Percentiles rank a stretch among this genome's conserved stretches.
Conservation (phyloP, 2,797 vertebrate genomes). For the Helostoma temminkii region DNA sequence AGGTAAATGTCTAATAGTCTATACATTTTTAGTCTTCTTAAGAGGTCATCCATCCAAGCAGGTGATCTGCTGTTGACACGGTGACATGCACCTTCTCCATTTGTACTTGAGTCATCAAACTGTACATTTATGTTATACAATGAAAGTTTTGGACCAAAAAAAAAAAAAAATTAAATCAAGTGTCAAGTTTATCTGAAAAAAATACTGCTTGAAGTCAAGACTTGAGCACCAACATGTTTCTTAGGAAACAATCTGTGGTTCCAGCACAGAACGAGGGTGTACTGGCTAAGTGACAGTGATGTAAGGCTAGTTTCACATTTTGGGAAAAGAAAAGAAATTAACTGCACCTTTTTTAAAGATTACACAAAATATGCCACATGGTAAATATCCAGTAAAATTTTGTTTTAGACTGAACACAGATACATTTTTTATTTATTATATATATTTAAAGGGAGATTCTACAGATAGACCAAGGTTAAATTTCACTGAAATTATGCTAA, state of each 20-base stretch:
- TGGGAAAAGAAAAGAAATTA: not conserved
- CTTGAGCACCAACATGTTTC: slow-evolving; percentile 5
- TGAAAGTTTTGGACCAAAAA: slow-evolving; percentile 3
- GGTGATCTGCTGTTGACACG: not conserved
- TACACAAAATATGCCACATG: not conserved
- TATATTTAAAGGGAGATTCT: too few relatives aligned
- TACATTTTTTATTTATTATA: too few relatives aligned
- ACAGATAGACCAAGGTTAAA: not conserved
- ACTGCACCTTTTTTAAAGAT: not conserved
- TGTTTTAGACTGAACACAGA: too few relatives aligned
- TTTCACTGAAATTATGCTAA: too few relatives aligned
- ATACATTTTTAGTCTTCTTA: slow-evolving; percentile 16
- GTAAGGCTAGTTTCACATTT: slow-evolving; percentile 1
- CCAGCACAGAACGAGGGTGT: slow-evolving; percentile 1
- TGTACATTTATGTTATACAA: not conserved
- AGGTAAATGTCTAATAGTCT: not conserved
- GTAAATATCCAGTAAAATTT: too few relatives aligned
- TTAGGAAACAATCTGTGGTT: not conserved
- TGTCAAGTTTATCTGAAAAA: slow-evolving; percentile 13
- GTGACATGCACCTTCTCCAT: not conserved
- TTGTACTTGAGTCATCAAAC: not conserved
- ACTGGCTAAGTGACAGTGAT: not conserved
- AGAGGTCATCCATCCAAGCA: slow-evolving; percentile 9
- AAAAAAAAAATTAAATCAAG: slow-evolving; percentile 20
- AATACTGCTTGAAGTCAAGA: slow-evolving; percentile 44